Percentiles rank a stretch among this genome's conserved stretches.
phyloP scores from a whole-genome alignment of 2,113 vertebrate species.

The Brachypteracias leptosomus region DNA sequence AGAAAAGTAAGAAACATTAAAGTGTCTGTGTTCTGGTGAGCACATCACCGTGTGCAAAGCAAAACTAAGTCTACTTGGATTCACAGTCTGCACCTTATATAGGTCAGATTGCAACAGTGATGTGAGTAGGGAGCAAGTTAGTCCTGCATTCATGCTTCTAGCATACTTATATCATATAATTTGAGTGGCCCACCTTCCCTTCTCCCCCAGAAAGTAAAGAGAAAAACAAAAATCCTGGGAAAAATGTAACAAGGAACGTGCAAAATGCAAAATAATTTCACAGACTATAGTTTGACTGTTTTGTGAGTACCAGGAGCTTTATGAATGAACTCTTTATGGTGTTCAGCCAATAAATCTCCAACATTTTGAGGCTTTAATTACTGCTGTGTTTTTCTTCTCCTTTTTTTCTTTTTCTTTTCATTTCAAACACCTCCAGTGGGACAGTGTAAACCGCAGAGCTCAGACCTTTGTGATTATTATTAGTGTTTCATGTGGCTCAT shows the following conservation, averaged over 20 bases:
- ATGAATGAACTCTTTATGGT: neutral
- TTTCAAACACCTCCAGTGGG: neutral
- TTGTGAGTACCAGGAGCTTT: neutral
- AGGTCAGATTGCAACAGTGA: neutral
- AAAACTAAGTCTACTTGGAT: neutral
- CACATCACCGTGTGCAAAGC: neutral
- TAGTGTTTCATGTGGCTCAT: neutral
- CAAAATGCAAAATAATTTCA: neutral
- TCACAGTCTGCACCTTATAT: neutral
- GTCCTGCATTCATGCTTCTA: neutral
- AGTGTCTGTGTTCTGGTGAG: neutral
- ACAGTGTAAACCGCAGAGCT: neutral
- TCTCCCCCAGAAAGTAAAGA: neutral
- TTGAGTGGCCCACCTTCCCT: neutral
- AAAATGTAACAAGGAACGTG: neutral
- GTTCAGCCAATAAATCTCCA: neutral
- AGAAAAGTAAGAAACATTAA: neutral
- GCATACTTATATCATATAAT: neutral
- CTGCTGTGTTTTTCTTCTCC: neutral
- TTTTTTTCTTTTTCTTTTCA: neutral
- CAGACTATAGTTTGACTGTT: neutral
- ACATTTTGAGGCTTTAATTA: neutral
- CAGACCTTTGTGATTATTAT: neutral
- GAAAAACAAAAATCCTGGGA: neutral
- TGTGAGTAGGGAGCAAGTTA: neutral